phyloP scores from a whole-genome alignment of 2,797 vertebrate genomes.

The Luscinia megarhynchos region DNA sequence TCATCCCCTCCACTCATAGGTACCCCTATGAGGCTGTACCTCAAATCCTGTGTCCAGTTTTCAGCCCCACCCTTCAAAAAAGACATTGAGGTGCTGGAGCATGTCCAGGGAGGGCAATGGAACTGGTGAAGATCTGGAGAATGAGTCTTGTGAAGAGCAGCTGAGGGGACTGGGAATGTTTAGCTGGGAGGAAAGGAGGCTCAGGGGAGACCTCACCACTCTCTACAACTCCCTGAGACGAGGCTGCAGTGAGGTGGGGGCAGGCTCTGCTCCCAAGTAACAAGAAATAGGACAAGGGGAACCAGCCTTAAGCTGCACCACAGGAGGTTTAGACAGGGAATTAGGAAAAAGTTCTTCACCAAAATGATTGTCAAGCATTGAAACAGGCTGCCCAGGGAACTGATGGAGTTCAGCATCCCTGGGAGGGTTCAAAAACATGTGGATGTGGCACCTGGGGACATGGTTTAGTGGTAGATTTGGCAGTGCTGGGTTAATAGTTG shows the following conservation, averaged over 20 bases:
- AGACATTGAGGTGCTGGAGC: background rate
- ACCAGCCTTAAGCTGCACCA: background rate
- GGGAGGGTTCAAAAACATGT: background rate
- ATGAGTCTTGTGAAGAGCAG: background rate
- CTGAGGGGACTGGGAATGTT: background rate
- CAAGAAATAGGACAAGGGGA: background rate
- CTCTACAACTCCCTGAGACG: background rate
- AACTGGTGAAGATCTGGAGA: background rate
- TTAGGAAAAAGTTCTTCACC: background rate
- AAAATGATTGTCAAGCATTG: background rate
- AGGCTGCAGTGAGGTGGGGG: accelerated
- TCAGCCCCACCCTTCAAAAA: background rate
- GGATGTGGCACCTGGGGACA: background rate
- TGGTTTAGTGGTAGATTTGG: background rate
- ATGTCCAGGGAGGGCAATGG: accelerated
- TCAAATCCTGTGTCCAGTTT: background rate
- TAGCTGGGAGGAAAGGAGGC: background rate
- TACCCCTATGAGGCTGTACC: background rate
- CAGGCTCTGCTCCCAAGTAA: background rate
- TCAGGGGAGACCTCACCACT: background rate
- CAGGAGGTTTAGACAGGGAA: background rate
- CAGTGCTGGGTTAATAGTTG: background rate
- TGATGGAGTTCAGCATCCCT: background rate
- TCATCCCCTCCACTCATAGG: accelerated
- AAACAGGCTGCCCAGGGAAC: background rate